Evolutionary conservation across 2,113 vertebrate genomes (phyloP).

Genomic region (Heloderma charlesbogerti): DNA sequence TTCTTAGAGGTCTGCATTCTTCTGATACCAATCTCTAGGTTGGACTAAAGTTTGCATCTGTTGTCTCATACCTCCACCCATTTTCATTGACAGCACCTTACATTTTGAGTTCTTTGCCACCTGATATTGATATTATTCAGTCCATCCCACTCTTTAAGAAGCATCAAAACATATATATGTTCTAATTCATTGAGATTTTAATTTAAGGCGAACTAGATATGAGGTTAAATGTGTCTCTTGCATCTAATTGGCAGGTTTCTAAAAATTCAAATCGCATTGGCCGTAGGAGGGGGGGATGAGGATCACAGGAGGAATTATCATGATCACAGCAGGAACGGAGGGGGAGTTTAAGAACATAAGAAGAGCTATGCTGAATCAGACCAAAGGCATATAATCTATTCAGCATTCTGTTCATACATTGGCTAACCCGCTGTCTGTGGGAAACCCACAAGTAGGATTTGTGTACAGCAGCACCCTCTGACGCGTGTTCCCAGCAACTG

Average conservation of each 20-base stretch:
- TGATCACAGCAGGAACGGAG: too few species aligned
- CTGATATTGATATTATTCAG: not conserved
- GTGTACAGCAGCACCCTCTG: too few species aligned
- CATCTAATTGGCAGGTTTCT: not conserved
- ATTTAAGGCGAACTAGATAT: not conserved
- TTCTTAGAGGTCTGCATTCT: not conserved
- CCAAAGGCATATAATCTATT: too few species aligned
- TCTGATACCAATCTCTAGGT: not conserved
- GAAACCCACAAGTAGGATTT: too few species aligned
- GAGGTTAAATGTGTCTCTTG: not conserved
- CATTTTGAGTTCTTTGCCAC: not conserved
- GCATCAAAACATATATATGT: not conserved
- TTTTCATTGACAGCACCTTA: constrained; percentile 8
- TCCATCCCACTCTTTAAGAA: not conserved
- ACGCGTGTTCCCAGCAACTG: too few species aligned
- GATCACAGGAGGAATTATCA: too few species aligned
- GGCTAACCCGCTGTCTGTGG: too few species aligned
- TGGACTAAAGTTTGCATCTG: not conserved
- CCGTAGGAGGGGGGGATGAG: too few species aligned
- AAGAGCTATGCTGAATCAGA: too few species aligned
- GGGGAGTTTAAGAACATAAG: not conserved
- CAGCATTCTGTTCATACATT: too few species aligned
- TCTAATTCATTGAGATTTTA: not conserved
- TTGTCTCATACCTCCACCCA: not conserved
- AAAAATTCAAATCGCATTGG: not conserved